These are phyloP conservation scores for Melanaphis sacchari DNA, from an alignment of 1,140 invertebrate species.

Conservation along the genomic window DNA sequence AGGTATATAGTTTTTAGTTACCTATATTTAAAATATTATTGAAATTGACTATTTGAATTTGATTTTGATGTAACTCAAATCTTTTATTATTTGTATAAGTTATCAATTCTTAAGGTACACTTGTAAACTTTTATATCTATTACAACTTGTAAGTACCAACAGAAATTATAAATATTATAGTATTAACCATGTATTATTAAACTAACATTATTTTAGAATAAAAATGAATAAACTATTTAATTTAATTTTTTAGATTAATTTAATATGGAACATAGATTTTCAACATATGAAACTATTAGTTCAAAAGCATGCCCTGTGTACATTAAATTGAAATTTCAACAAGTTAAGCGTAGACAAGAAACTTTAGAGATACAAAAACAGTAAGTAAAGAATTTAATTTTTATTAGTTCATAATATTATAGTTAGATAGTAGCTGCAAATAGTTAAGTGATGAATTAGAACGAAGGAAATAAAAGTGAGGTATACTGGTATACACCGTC, in stretches of 20 bases:
- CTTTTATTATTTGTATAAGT: background rate
- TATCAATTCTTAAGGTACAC: background rate
- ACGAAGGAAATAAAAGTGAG: background rate
- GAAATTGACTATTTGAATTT: background rate
- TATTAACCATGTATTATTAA: background rate
- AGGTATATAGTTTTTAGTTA: background rate
- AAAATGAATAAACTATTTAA: background rate
- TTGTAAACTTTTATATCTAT: background rate
- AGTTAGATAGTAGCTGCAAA: background rate
- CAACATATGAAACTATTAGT: background rate
- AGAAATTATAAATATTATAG: background rate
- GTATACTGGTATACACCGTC: background rate
- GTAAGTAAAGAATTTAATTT: conserved; percentile 26
- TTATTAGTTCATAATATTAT: background rate
- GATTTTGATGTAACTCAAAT: background rate
- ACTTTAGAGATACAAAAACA: conserved; percentile 29
- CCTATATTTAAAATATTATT: background rate
- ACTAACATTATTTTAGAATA: background rate
- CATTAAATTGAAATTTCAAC: conserved; percentile 39
- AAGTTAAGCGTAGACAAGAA: conserved; percentile 48
- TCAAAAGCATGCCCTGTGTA: conserved; percentile 25
- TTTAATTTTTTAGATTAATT: background rate
- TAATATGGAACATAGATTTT: conserved; percentile 41
- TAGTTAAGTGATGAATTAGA: background rate
- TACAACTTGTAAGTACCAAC: background rate